Evolutionary conservation across 2,888 invertebrate species (phyloP).

Genomic region (Hedychridium roseum): DNA sequence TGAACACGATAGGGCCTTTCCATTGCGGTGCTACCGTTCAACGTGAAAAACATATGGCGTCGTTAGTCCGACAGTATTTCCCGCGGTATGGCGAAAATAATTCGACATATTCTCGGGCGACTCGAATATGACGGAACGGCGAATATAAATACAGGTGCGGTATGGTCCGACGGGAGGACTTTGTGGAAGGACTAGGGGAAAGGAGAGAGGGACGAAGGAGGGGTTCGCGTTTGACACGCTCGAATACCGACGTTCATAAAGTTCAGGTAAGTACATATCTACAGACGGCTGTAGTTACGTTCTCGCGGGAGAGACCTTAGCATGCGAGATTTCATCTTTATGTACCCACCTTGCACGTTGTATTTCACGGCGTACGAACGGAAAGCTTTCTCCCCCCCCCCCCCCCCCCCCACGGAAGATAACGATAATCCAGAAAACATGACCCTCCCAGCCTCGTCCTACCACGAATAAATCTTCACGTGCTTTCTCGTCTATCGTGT

Average conservation of each 20-base stretch:
- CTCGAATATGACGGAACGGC: constrained; percentile 6
- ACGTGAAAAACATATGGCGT: no score
- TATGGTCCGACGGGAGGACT: no score
- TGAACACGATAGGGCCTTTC: no score
- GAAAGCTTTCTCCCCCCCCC: no score
- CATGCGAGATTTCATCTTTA: constrained; percentile 30
- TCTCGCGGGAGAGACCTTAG: constrained; percentile 9
- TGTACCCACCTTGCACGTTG: constrained; percentile 19
- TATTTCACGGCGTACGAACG: constrained; percentile 15
- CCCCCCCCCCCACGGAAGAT: constrained; percentile 6
- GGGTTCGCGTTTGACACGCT: constrained; percentile 7
- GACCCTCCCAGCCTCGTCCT: constrained; percentile 7
- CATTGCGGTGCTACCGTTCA: no score
- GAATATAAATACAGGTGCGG: constrained; percentile 15
- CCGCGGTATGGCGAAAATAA: no score
- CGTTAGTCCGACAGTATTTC: no score
- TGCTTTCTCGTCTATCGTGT: no score
- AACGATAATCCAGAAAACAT: constrained; percentile 17
- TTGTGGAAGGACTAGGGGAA: no score
- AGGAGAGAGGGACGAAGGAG: no score
- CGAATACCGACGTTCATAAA: constrained; percentile 18
- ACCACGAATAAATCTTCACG: no score
- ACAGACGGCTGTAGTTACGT: background rate
- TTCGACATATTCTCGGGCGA: no score
- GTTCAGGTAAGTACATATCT: constrained; percentile 11